A percentile compares a stretch with the other conserved stretches of the same genome.
phyloP scores from a whole-genome alignment of 2,797 vertebrate genomes.

The Acanthurus leucopareius region DNA sequence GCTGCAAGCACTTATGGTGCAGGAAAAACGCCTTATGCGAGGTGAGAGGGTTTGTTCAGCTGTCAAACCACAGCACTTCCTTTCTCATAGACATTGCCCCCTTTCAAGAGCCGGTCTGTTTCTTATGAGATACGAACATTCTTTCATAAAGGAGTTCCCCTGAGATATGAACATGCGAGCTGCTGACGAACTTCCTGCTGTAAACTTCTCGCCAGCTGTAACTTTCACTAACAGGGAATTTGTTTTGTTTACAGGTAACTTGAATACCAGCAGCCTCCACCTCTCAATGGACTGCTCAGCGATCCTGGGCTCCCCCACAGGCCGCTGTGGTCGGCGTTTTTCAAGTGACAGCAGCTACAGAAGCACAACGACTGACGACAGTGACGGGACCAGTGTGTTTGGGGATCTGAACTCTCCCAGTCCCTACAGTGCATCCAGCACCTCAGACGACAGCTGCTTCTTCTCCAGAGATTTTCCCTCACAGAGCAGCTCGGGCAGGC shows the following conservation, averaged over 20 bases:
- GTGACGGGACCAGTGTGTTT: conserved; percentile 86
- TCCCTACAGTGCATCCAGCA: conserved; percentile 87
- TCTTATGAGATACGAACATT: conserved; percentile 19
- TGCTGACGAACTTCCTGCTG: conserved; percentile 51
- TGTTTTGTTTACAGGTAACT: conserved; percentile 82
- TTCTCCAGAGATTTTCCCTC: conserved; percentile 73
- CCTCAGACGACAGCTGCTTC: conserved; percentile 86
- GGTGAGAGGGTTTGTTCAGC: conserved; percentile 84
- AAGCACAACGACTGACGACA: conserved; percentile 89
- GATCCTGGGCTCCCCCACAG: conserved; percentile 43
- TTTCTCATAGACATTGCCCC: conserved; percentile 41
- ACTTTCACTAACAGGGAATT: conserved; percentile 11
- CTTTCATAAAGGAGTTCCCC: conserved; percentile 60
- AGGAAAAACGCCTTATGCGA: conserved; percentile 89
- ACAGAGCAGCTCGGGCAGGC: conserved; percentile 48
- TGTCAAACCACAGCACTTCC: conserved; percentile 83
- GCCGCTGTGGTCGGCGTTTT: conserved; percentile 76
- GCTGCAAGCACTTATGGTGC: conserved; percentile 88
- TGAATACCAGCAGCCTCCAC: conserved; percentile 68
- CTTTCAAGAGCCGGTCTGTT: conserved; percentile 7
- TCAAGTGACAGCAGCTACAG: conserved; percentile 93
- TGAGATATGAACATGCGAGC: conserved; percentile 22
- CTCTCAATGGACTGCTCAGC: conserved; percentile 70
- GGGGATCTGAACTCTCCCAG: conserved; percentile 84
- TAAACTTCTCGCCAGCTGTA: conserved; percentile 27